phyloP scores from a whole-genome alignment of 2,797 vertebrate species.

The Hapalemur alaotrensis region DNA sequence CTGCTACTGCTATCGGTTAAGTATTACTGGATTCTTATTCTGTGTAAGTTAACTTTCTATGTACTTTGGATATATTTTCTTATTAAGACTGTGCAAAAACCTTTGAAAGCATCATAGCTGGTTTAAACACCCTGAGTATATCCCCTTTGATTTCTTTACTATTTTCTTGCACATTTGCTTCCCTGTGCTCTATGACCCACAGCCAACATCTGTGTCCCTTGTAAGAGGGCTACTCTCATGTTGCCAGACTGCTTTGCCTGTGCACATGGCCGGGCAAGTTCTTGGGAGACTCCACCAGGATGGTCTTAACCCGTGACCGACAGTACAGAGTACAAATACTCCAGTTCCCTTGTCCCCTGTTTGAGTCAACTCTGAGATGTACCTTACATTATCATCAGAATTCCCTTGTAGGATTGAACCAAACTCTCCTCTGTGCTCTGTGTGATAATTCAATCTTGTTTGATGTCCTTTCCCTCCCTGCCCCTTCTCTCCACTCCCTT shows the following conservation, averaged over 20 bases:
- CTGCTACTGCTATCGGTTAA: background rate
- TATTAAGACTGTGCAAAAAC: background rate
- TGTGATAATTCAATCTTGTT: background rate
- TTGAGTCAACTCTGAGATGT: background rate
- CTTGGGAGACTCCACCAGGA: background rate
- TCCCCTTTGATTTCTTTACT: background rate
- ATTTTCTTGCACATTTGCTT: background rate
- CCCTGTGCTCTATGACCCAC: background rate
- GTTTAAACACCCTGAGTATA: background rate
- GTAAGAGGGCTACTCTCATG: background rate
- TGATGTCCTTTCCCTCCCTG: background rate
- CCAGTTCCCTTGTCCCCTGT: background rate
- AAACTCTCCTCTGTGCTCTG: background rate
- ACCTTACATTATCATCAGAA: background rate
- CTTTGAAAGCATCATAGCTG: background rate
- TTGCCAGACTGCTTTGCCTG: background rate
- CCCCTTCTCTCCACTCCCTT: background rate
- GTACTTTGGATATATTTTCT: background rate
- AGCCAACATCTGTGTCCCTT: background rate
- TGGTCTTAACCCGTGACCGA: background rate
- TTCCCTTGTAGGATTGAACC: background rate
- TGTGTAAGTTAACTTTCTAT: background rate
- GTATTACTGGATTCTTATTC: background rate
- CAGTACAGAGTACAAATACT: background rate
- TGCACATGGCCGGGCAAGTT: background rate